Evolutionary conservation across 30 jellyfish, hydroid and myxozoan species (phyloP).

Genomic region (Chironex yamaguchii): DNA sequence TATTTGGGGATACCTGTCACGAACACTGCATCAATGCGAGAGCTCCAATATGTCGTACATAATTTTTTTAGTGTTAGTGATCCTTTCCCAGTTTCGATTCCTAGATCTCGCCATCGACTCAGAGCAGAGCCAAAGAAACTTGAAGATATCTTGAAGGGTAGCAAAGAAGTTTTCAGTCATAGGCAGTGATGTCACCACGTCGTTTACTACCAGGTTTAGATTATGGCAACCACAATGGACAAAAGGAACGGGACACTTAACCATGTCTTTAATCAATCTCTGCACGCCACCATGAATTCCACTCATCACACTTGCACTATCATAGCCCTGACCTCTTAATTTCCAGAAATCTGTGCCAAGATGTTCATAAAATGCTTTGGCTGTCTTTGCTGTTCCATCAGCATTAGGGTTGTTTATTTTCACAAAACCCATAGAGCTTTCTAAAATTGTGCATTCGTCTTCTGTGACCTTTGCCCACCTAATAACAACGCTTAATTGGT

Average conservation of each 20-base stretch:
- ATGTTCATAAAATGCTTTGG: neutral
- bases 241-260: constrained; percentile 18
- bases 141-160: neutral
- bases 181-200: neutral
- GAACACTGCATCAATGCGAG: constrained; percentile 51
- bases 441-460: constrained; percentile 4
- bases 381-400: neutral
- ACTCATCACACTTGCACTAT: constrained; percentile 43
- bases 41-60: constrained; percentile 16
- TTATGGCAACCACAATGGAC: constrained; percentile 15
- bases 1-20: constrained; percentile 62
- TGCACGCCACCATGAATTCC: constrained; percentile 40
- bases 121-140: neutral
- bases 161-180: neutral
- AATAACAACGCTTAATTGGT: constrained; percentile 22
- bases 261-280: constrained; percentile 3
- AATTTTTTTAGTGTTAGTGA: constrained; percentile 31
- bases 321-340: constrained; percentile 25
- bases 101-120: constrained; percentile 26
- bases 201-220: neutral
- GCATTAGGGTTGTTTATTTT: constrained; percentile 11
- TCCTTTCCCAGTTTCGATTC: constrained; percentile 20
- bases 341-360: neutral
- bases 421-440: constrained; percentile 8
- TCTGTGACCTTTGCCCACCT: constrained; percentile 15